These are phyloP conservation scores for Phoenicopterus ruber DNA, from an alignment of 2,113 vertebrate species.

Conservation along the genomic window DNA sequence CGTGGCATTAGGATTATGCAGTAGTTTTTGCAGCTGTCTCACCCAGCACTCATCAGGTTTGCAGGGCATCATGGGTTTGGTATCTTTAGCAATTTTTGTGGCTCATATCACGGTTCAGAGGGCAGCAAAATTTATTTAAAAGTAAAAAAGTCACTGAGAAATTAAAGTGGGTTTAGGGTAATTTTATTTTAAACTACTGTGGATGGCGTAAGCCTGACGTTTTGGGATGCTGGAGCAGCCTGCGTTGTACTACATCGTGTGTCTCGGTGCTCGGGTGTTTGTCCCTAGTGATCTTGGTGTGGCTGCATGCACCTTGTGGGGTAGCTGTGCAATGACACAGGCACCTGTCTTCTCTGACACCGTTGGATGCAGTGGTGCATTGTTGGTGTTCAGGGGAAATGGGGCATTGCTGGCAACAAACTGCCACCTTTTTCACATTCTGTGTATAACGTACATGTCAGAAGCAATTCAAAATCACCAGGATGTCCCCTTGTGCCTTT, in stretches of 20 bases:
- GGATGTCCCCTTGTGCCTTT: neutral
- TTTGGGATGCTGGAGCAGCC: neutral
- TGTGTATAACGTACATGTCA: fast-evolving
- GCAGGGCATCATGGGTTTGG: neutral
- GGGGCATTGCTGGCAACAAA: neutral
- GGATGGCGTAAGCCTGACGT: neutral
- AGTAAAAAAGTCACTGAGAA: neutral
- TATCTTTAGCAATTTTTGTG: neutral
- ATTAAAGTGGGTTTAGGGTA: neutral
- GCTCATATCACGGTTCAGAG: neutral
- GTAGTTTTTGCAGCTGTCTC: neutral
- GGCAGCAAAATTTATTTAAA: neutral
- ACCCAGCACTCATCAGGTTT: neutral
- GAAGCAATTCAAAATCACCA: neutral
- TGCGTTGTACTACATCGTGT: fast-evolving
- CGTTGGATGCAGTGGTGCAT: neutral
- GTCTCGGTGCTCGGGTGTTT: neutral
- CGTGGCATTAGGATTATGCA: neutral
- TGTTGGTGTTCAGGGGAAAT: neutral
- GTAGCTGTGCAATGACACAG: neutral
- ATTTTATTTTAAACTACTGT: neutral
- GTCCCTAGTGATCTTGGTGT: neutral
- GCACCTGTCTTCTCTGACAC: neutral
- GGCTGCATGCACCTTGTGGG: neutral
- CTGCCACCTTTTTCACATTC: neutral